These are phyloP conservation scores for Athalia cordata DNA, from an alignment of 2,888 invertebrate species.

Conservation along the genomic window DNA sequence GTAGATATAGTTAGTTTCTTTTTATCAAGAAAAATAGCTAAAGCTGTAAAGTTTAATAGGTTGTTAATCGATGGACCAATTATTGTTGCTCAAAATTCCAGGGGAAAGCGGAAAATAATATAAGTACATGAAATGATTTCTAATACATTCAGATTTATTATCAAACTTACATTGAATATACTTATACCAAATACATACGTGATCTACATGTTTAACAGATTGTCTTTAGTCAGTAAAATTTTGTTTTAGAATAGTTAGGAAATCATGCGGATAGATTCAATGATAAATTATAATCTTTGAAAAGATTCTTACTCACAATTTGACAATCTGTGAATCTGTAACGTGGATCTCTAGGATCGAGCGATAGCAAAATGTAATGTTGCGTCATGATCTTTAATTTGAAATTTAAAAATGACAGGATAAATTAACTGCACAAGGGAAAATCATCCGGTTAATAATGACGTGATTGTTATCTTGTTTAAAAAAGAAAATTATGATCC, in stretches of 20 bases:
- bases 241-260: too few species aligned
- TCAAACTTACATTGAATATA: slow-evolving; percentile 36
- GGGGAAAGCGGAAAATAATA: neutral
- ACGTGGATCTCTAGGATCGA: slow-evolving; percentile 5
- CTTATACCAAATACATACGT: slow-evolving; percentile 26
- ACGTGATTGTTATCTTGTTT: too few species aligned
- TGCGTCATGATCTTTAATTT: neutral
- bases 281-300: too few species aligned
- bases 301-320: neutral
- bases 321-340: slow-evolving; percentile 12
- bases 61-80: neutral
- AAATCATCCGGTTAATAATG: too few species aligned
- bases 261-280: too few species aligned
- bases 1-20: neutral
- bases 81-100: neutral
- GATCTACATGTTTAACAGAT: slow-evolving; percentile 20
- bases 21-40: neutral
- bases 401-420: neutral
- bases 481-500: too few species aligned
- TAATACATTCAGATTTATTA: slow-evolving; percentile 34
- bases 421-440: neutral
- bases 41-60: neutral
- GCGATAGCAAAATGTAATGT: slow-evolving; percentile 18
- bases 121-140: slow-evolving; percentile 5
- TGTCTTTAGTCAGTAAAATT: neutral